Evolutionary conservation across 2,888 invertebrate genomes (phyloP).

Genomic region (Augiades crinisus): DNA sequence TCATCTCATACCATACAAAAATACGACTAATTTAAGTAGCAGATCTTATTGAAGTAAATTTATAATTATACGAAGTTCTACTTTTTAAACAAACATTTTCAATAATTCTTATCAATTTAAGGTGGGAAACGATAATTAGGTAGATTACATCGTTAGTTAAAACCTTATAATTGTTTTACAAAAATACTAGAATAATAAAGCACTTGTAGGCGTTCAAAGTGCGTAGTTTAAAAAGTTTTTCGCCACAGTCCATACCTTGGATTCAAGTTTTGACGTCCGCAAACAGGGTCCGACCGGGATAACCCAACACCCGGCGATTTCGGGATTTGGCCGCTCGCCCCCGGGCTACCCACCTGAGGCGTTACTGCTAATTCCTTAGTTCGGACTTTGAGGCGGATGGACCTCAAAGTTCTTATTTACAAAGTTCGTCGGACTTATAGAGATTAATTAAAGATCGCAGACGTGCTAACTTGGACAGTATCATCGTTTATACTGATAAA

Average conservation of each 20-base stretch:
- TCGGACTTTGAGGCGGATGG: constrained; percentile 13
- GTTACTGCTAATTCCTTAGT: constrained; percentile 19
- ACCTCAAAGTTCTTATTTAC: constrained; percentile 9
- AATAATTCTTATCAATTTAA: too few species aligned
- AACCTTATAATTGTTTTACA: too few species aligned
- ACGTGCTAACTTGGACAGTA: constrained; percentile 3
- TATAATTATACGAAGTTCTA: too few species aligned
- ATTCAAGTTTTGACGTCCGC: background rate
- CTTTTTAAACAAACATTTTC: too few species aligned
- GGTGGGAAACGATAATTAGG: too few species aligned
- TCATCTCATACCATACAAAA: too few species aligned
- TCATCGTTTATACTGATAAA: constrained; percentile 17
- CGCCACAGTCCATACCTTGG: background rate
- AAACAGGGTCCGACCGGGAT: background rate
- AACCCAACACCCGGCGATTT: background rate
- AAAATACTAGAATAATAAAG: too few species aligned
- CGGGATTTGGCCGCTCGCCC: constrained; percentile 5
- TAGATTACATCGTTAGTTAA: too few species aligned
- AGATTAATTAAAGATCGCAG: constrained; percentile 4
- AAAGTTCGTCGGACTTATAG: constrained; percentile 6
- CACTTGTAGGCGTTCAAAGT: too few species aligned
- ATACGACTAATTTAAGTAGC: too few species aligned
- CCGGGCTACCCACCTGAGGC: constrained; percentile 7
- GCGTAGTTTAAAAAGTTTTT: background rate
- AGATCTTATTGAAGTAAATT: too few species aligned